Evolutionary conservation across 35 echinoderm and acorn worm species (phyloP), one percentile per base, ranked within the genome.

Genomic region (Eucidaris tribuloides): DNA sequence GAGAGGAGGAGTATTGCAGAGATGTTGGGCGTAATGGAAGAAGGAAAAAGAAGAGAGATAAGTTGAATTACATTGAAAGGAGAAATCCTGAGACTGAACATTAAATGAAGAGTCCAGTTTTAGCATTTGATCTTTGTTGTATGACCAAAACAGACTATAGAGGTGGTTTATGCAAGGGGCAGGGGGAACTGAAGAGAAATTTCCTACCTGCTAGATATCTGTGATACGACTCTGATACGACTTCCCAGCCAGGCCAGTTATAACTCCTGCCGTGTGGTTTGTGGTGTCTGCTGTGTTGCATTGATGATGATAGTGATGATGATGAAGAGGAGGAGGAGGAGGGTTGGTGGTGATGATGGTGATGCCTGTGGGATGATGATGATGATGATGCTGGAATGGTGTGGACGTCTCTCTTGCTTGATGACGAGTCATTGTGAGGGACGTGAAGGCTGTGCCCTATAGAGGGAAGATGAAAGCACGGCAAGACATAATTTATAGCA

Each of bases 211-310:
- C 38, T 62, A 78, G 57, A 71, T 94, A 78, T 84, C 92, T 94
- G 68, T 90, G 88, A 71, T 90, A 94, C 20, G 92, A 74, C 24
- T 94, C 92, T 74, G 84, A 82, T 31, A 89, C 82, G 20, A 68
- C 81, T 45, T 94, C 92, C 44, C 89, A 83, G 20, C 92, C 92
- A 79, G 86, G 92, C 92, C 92, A 90, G 80, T 78, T 65, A 9
- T 74, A 74, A 22, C 38, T n/a, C 24, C 68, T 27, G 20, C 37
- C 44, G 4, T 41, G 1, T 5, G 41, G 68, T 36, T 74, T 74
- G 35, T 74, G 80, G 25, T 38, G 27, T 31, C 36, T 92, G 65
- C n/a, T 85, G 32, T 42, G 42, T 40, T 76, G 62, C 36, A 46
- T 28, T 20, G 58, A 46, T 43, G 80, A 44, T 48, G 80, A 65